Base-by-base conservation (phyloP, 2,113 vertebrate species). In the Dolichallabes microphthalmus region DNA sequence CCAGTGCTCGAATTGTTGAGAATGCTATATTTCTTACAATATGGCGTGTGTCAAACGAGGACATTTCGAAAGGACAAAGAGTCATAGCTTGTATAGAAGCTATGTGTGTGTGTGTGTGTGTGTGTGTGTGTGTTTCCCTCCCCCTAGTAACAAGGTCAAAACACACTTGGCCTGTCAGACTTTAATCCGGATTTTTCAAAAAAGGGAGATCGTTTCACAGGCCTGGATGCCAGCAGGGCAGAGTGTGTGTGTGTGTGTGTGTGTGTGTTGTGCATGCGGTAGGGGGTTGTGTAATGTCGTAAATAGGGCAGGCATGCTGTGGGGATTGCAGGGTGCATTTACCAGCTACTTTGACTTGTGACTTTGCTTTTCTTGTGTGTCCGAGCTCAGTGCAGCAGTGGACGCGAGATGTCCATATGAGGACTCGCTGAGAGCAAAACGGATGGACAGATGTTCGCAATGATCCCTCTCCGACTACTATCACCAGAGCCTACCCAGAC, bases 151-250 rank as follows among this genome's bases (percentile, higher is more conserved):
- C 92, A 94, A 93, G 94, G 93, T 93, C 92, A 93, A 91, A 92
- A 90, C 92, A 92, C 88, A 92, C 93, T 94, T 90, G 91, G 91
- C 90, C 92, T 90, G 90, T 92, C 91, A 91, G 91, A 91, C 92
- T 92, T 93, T 93, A 94, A 95, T 94, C 94, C 90, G 87, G 91
- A 93, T 94, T 94, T 93, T 90, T 93, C 86, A 89, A 93, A 52
- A 94, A 92, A 92, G 92, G 91, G 94, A 94, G 93, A 94, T 93
- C 88, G 93, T 94, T 94, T 94, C 90, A 94, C 89, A 86, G 89
- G 30, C 17, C 88, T 90, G 89, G 90, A 91, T 92, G 87, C 64
- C 80, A 60, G 82, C 84, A 90, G 76, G 77, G 80, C 75, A 75
- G 87, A 82, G 90, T 80, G 22, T 82, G 75, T 77, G 84, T 22